Percentiles rank a stretch among this genome's conserved stretches.
phyloP scores from a whole-genome alignment of 2,113 vertebrate species.

The Martes martes region DNA sequence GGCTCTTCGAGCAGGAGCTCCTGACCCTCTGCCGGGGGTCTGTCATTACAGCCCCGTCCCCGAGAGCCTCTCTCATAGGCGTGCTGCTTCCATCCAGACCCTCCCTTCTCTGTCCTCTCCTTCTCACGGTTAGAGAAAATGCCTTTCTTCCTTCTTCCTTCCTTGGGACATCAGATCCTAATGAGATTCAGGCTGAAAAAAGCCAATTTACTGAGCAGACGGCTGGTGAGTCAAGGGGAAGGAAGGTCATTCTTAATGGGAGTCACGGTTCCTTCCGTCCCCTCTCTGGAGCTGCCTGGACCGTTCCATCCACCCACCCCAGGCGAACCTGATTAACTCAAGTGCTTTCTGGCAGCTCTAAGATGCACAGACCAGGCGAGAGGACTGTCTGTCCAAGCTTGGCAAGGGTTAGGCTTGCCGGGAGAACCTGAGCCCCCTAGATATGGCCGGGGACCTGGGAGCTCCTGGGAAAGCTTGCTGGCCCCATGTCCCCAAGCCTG shows the following conservation, averaged over 20 bases:
- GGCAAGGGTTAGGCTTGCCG: background rate
- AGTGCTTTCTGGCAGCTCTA: conserved; percentile 32
- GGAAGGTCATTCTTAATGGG: conserved; percentile 1
- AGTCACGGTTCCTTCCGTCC: background rate
- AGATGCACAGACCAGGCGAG: background rate
- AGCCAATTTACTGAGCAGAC: conserved; percentile 22
- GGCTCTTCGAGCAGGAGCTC: background rate
- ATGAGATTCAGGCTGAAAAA: conserved; percentile 21
- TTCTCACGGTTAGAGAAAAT: background rate
- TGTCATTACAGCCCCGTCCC: rapidly evolving
- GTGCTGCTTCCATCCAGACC: background rate
- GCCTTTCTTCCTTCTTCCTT: background rate
- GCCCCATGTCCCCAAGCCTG: background rate
- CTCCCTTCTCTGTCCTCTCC: background rate
- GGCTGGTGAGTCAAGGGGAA: conserved; percentile 19
- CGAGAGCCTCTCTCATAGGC: background rate
- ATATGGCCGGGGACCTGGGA: background rate
- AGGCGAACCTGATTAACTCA: conserved; percentile 38
- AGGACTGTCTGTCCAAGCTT: background rate
- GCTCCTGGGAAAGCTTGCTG: background rate
- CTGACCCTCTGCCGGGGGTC: background rate
- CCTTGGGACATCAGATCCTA: background rate
- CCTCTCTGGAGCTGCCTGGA: background rate
- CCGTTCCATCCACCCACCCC: rapidly evolving
- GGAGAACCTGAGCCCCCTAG: background rate